Evolutionary conservation across 2,888 invertebrate species (phyloP).

Genomic region (Tyria jacobaeae): DNA sequence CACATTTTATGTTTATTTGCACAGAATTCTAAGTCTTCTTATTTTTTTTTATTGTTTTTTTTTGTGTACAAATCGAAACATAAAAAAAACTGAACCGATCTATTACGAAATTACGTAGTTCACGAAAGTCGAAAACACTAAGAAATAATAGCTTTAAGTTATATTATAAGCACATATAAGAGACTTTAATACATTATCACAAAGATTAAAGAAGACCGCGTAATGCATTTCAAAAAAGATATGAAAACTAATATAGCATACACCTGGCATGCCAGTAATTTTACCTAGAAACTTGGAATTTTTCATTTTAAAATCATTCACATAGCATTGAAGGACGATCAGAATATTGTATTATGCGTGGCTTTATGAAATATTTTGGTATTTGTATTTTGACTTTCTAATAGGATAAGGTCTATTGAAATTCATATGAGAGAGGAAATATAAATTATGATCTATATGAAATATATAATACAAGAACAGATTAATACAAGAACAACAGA

Average conservation of each 20-base stretch:
- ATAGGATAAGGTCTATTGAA: constrained; percentile 7
- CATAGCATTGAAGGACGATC: constrained; percentile 25
- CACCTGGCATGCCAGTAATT: constrained; percentile 19
- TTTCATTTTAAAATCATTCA: constrained; percentile 54
- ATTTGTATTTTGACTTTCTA: constrained; percentile 12
- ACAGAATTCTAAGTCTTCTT: too few species aligned
- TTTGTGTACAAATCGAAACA: too few species aligned
- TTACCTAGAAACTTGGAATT: constrained; percentile 40
- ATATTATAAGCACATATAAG: background rate
- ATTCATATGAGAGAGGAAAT: constrained; percentile 1
- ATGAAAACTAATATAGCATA: constrained; percentile 22
- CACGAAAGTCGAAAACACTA: background rate
- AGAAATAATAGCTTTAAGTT: background rate
- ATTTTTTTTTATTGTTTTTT: too few species aligned
- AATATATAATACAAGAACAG: too few species aligned
- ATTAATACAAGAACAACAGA: too few species aligned
- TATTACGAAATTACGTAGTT: too few species aligned
- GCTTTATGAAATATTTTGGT: constrained; percentile 43
- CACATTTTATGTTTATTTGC: too few species aligned
- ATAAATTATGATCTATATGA: too few species aligned
- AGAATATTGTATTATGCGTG: constrained; percentile 34
- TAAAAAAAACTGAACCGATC: too few species aligned
- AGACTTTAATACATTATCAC: background rate
- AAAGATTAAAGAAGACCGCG: background rate
- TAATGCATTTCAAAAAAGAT: background rate